Base-by-base conservation (phyloP, 1,140 invertebrate genomes). In the Aplysia californica region DNA sequence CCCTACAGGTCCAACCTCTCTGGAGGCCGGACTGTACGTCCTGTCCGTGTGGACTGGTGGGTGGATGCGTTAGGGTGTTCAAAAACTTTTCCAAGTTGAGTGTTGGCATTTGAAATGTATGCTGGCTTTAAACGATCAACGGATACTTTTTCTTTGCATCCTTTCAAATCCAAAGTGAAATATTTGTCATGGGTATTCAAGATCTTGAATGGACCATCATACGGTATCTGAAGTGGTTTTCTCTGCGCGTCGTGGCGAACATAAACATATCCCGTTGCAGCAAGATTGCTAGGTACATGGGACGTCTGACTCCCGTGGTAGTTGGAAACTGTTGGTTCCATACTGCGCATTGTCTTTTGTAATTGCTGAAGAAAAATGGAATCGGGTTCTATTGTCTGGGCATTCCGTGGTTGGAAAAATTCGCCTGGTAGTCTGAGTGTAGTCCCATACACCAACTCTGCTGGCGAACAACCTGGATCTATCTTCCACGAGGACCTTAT, bases 391-490 rank as follows among this genome's bases (percentile, higher is more conserved):
- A 56, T 26, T 3, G 50, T 50, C n/a, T 41, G 68, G 29, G 68
- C 33, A 3, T 26, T 41, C 15, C 44, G 15, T 18, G 35, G 29
- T 26, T 50, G 39, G 23, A 76, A n/a, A 33, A 76, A 76, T 35
- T 69, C 75, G 36, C 66, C 75, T 26, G 75, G 75, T 15, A 76
- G 26, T 20, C 41, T n/a, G 18, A 77, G 69, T 18, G 35, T 69
- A 20, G 68, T 38, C 5, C 76, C 58, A 44, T 73, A 77, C 6
- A 73, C 56, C 15, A n/a, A n/a, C n/a, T n/a, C n/a, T n/a, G n/a
- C n/a, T n/a, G n/a, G n/a, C n/a, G n/a, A n/a, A n/a, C n/a, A n/a
- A n/a, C n/a, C n/a, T n/a, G n/a, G n/a, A n/a, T n/a, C n/a, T n/a
- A n/a, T n/a, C n/a, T n/a, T n/a, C 10, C 26, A 33, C 3, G 56